Conservation (phyloP, 2,797 vertebrate species). For the Gymnocypris eckloni region DNA sequence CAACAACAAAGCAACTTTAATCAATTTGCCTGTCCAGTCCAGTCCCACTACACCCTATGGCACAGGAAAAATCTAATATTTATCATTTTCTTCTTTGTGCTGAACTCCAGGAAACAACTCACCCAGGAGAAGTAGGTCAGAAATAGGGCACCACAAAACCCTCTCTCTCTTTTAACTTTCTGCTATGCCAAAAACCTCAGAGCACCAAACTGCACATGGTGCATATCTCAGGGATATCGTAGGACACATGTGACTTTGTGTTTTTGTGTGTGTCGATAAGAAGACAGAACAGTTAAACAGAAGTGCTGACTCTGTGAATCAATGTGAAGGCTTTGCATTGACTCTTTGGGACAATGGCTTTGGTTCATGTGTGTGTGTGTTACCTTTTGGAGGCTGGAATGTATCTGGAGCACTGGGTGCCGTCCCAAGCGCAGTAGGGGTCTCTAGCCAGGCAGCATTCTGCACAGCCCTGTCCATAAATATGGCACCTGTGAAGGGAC, state of each 20-base stretch:
- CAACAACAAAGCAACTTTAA: constrained; percentile 65
- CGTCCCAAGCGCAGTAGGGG: constrained; percentile 98
- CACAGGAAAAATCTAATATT: constrained; percentile 60
- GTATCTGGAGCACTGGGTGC: constrained; percentile 91
- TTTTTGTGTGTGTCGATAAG: neutral
- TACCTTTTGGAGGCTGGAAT: constrained; percentile 94
- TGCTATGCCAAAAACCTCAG: constrained; percentile 16
- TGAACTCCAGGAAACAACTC: constrained; percentile 58
- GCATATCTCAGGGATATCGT: constrained; percentile 25
- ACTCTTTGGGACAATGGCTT: constrained; percentile 16
- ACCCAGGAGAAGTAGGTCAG: constrained; percentile 57
- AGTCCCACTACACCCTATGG: constrained; percentile 59
- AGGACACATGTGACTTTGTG: constrained; percentile 4
- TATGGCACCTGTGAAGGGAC: constrained; percentile 92
- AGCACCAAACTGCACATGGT: constrained; percentile 22
- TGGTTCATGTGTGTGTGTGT: constrained; percentile 11
- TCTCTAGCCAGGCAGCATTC: constrained; percentile 98
- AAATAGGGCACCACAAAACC: constrained; percentile 48
- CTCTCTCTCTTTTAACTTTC: constrained; percentile 42
- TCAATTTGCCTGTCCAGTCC: constrained; percentile 64
- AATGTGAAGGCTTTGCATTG: constrained; percentile 28
- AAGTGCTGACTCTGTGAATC: constrained; percentile 35
- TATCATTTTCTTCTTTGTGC: constrained; percentile 53
- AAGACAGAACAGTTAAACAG: neutral
- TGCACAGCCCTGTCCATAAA: constrained; percentile 94